Evolutionary conservation across 2,888 invertebrate genomes (phyloP).

Genomic region (Mesorhabditis spiculigera): DNA sequence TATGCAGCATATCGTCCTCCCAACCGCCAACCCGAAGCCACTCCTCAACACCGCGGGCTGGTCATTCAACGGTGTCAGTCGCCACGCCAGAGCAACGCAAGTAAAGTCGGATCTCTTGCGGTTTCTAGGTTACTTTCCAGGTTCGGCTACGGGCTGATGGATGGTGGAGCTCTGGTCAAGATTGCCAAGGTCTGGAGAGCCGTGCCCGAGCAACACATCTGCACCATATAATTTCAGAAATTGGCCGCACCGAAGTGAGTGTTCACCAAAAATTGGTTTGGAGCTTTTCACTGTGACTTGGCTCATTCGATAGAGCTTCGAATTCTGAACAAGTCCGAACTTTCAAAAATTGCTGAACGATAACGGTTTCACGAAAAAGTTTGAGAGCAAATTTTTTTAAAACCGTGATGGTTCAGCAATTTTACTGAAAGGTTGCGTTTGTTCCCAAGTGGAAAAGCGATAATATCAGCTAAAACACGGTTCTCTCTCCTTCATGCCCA

Average conservation of each 20-base stretch:
- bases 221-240: slow-evolving; percentile 63
- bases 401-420: too few species aligned
- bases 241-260: slow-evolving; percentile 52
- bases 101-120: slow-evolving; percentile 11
- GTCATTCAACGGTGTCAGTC: slow-evolving; percentile 86
- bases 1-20: slow-evolving; percentile 91
- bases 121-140: slow-evolving; percentile 62
- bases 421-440: too few species aligned
- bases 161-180: slow-evolving; percentile 86
- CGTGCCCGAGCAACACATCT: slow-evolving; percentile 92
- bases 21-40: slow-evolving; percentile 82
- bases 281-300: not conserved
- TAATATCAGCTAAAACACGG: too few species aligned
- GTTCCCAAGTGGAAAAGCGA: too few species aligned
- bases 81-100: slow-evolving; percentile 68
- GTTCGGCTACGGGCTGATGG: slow-evolving; percentile 97
- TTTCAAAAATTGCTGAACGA: not conserved
- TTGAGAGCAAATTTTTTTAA: too few species aligned
- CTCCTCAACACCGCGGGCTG: slow-evolving; percentile 87
- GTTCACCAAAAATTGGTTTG: not conserved
- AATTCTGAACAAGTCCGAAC: not conserved
- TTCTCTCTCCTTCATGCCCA: too few species aligned
- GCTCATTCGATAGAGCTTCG: not conserved
- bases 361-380: not conserved
- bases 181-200: slow-evolving; percentile 84